Conservation (phyloP, 1,140 invertebrate genomes). For the Brachionus sp. region DNA sequence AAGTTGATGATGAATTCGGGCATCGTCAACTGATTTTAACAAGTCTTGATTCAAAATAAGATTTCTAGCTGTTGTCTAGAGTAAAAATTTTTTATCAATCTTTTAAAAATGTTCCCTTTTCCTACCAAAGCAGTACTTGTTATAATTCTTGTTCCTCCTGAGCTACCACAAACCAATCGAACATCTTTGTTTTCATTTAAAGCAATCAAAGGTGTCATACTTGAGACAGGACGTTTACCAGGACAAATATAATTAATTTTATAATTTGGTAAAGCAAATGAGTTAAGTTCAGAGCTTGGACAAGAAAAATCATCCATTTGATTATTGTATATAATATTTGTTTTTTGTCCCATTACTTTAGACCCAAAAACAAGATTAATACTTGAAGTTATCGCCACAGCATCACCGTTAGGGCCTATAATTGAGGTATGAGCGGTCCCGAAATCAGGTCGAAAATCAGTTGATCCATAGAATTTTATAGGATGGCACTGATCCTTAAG, state of each 20-base stretch:
- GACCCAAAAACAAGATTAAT: constrained; percentile 72
- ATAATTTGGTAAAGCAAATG: constrained; percentile 71
- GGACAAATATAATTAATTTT: constrained; percentile 73
- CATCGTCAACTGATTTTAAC: constrained; percentile 79
- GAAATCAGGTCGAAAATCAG: not conserved
- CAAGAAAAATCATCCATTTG: constrained; percentile 92
- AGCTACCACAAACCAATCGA: constrained; percentile 75
- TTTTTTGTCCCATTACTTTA: constrained; percentile 62
- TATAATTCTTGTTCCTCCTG: constrained; percentile 85
- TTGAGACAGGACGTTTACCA: constrained; percentile 82
- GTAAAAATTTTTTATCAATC: not conserved
- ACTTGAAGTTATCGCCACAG: constrained; percentile 84
- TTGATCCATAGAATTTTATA: constrained; percentile 32
- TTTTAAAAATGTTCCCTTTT: not conserved
- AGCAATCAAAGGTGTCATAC: constrained; percentile 82
- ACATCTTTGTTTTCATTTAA: constrained; percentile 67
- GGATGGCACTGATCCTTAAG: constrained; percentile 49
- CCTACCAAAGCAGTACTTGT: constrained; percentile 72
- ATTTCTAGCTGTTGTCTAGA: constrained; percentile 65
- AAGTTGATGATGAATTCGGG: constrained; percentile 86
- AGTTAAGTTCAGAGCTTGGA: constrained; percentile 68
- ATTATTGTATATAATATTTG: constrained; percentile 87
- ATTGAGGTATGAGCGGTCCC: constrained; percentile 76
- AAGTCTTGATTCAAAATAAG: constrained; percentile 78
- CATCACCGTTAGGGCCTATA: constrained; percentile 79